Base-by-base conservation (phyloP, 2,797 vertebrate species). In the Lutra lutra region DNA sequence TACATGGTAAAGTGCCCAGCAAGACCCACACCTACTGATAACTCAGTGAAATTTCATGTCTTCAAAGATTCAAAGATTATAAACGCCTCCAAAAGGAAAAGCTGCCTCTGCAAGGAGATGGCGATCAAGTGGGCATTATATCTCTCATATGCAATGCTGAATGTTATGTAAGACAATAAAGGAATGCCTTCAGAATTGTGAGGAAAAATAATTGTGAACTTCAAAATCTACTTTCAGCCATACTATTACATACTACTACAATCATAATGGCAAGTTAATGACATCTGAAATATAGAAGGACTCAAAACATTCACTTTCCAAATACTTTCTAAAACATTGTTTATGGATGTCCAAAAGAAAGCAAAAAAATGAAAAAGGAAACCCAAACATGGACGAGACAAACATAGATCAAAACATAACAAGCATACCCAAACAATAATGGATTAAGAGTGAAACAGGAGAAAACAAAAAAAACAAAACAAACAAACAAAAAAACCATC, bases 121-220 rank as follows among this genome's bases (percentile, higher is more conserved):
- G 35, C 12, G 40, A 79, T 21, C 7, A 68, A 40, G 35, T 12
- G 72, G 29, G 4, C 32, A 38, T 51, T 80, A 35, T 8, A 88
- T 51, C 73, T 90, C 40, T 91, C 48, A 80, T 72, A 48, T 54
- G 9, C 8, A 70, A 32, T 75, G 9, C 11, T 64, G 29, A 92
- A 54, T 54, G 51, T 54, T 54, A 54, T 54, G 17, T 35, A 58
- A 54, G 9, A 85, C 4, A 84, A 88, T 43, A 95, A 72, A 70
- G 12, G 4, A 68, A 32, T 75, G 29, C 27, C 8, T 93, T 86
- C 25, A 64, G 83, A 89, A 4, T 91, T 94, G 17, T 93, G 21
- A 35, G 38, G 70, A n/a, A 92, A 96, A 93, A 58, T 58, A 29
- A 83, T n/a, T 51, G 87, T 35, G 25, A 92, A 78, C 18, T 83